Evolutionary conservation across 1,140 invertebrate species (phyloP).

Genomic region (Calliphora vicina): DNA sequence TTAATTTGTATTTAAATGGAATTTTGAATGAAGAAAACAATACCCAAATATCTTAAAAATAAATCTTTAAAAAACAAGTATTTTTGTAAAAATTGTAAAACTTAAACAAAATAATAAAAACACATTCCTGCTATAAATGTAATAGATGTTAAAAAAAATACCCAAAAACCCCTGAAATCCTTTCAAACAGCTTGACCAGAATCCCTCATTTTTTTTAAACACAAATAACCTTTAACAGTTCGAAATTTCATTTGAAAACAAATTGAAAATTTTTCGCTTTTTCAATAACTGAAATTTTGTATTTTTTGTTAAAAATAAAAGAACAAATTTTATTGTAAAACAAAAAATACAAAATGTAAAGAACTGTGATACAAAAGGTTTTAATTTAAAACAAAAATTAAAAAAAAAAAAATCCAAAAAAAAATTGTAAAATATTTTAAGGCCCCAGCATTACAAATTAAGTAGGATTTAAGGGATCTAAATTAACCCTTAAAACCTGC

Average conservation of each 20-base stretch:
- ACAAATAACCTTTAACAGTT: constrained; percentile 33
- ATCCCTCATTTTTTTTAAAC: background rate
- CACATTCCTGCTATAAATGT: constrained; percentile 19
- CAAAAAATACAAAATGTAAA: constrained; percentile 37
- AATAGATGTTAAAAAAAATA: background rate
- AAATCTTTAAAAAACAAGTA: constrained; percentile 15
- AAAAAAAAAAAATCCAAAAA: constrained; percentile 12
- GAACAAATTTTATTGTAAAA: background rate
- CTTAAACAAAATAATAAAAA: constrained; percentile 10
- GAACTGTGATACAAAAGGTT: constrained; percentile 41
- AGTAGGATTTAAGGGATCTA: background rate
- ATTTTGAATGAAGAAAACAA: constrained; percentile 29
- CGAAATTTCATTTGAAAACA: constrained; percentile 41
- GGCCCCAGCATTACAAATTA: background rate
- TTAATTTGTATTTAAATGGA: constrained; percentile 40
- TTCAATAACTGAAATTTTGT: constrained; percentile 27
- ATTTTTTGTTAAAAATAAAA: constrained; percentile 22
- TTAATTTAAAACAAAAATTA: constrained; percentile 27
- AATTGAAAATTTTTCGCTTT: constrained; percentile 35
- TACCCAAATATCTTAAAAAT: background rate
- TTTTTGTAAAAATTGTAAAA: background rate
- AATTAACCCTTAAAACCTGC: background rate
- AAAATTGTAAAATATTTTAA: constrained; percentile 33
- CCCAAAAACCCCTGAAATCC: too few species aligned
- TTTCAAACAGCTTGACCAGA: too few species aligned